Percentiles rank a stretch among this genome's conserved stretches.
phyloP scores from a whole-genome alignment of 2,888 invertebrate species.

The Mylabris sibirica region DNA sequence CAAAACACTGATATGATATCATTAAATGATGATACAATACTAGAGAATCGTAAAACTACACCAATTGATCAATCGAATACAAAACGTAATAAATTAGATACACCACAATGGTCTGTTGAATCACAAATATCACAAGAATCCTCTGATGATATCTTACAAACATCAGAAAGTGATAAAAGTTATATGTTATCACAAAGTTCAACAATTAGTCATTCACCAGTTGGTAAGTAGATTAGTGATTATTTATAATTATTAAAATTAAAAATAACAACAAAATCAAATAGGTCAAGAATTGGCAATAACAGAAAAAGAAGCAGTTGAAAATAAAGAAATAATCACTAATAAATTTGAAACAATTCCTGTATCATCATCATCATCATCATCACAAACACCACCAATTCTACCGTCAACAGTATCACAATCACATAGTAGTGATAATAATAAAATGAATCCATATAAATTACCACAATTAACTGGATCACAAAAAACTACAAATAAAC shows the following conservation, averaged over 20 bases:
- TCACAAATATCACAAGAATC: slow-evolving; percentile 73
- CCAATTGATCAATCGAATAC: slow-evolving; percentile 22
- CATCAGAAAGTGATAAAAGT: slow-evolving; percentile 70
- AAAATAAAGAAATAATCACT: slow-evolving; percentile 53
- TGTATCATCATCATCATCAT: slow-evolving; percentile 48
- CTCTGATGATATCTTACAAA: slow-evolving; percentile 68
- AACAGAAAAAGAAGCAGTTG: slow-evolving; percentile 39
- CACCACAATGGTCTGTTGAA: slow-evolving; percentile 73
- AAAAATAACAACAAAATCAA: no score
- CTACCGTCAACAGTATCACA: slow-evolving; percentile 43
- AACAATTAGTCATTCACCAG: slow-evolving; percentile 58
- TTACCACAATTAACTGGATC: no score
- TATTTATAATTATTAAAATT: no score
- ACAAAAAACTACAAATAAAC: slow-evolving; percentile 60
- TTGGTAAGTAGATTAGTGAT: slow-evolving; percentile 25
- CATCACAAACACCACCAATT: slow-evolving; percentile 43
- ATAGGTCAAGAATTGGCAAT: slow-evolving; percentile 36
- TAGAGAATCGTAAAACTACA: slow-evolving; percentile 46
- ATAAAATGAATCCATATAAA: slow-evolving; percentile 53
- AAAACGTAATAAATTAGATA: slow-evolving; percentile 54
- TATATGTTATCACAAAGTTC: slow-evolving; percentile 66
- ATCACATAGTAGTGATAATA: slow-evolving; percentile 42
- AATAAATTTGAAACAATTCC: slow-evolving; percentile 41
- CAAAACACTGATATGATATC: slow-evolving; percentile 53
- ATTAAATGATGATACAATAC: slow-evolving; percentile 37